These are phyloP conservation scores for Corydoras maculifer DNA, from an alignment of 2,113 vertebrate species.

Conservation along the genomic window DNA sequence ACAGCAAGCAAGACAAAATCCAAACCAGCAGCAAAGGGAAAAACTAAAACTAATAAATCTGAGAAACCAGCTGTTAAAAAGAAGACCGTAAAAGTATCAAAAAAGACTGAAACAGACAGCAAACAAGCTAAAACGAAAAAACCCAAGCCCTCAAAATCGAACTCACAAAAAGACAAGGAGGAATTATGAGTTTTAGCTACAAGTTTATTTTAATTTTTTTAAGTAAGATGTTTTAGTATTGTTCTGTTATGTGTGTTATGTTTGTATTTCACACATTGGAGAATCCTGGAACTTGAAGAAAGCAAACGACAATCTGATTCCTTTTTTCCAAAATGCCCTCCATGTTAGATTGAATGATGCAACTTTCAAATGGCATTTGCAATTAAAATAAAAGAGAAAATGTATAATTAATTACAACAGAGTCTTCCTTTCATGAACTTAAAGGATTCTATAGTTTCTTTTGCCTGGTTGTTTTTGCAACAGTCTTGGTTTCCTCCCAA, in stretches of 20 bases:
- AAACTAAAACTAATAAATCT: slow-evolving; percentile 37
- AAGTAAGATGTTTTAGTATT: slow-evolving; percentile 16
- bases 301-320: neutral
- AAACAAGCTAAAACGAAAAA: slow-evolving; percentile 23
- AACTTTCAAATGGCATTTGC: too few species aligned
- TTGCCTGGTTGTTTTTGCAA: too few species aligned
- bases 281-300: neutral
- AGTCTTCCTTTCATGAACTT: too few species aligned
- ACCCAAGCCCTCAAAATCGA: slow-evolving; percentile 30
- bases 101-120: slow-evolving; percentile 39
- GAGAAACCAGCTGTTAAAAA: slow-evolving; percentile 50
- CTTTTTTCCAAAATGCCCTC: too few species aligned
- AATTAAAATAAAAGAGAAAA: too few species aligned
- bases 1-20: slow-evolving; percentile 44
- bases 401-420: too few species aligned
- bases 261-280: neutral
- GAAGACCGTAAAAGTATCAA: slow-evolving; percentile 45
- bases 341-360: too few species aligned
- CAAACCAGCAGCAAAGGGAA: slow-evolving; percentile 23
- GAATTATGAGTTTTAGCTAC: slow-evolving; percentile 57
- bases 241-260: neutral
- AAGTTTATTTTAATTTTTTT: slow-evolving; percentile 19
- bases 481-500: too few species aligned
- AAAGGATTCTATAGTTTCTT: too few species aligned
- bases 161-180: slow-evolving; percentile 45